phyloP scores from a whole-genome alignment of 2,113 vertebrate genomes.

The Xiphophorus hellerii region DNA sequence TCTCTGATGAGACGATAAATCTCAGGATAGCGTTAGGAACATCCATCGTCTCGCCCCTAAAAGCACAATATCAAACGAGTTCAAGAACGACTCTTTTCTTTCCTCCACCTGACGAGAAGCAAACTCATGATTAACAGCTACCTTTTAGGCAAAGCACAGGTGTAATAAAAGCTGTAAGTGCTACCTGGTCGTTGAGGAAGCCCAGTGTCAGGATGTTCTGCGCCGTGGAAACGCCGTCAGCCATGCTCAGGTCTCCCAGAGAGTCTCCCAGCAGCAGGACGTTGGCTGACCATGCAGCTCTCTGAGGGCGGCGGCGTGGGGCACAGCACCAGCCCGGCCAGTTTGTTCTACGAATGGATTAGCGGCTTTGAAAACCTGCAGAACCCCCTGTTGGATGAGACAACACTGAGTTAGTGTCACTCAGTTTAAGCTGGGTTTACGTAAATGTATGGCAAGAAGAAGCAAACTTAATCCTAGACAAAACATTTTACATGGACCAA shows the following conservation, averaged over 20 bases:
- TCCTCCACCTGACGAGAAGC: constrained; percentile 82
- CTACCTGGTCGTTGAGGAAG: constrained; percentile 90
- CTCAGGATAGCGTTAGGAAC: constrained; percentile 86
- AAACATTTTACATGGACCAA: too few relatives aligned
- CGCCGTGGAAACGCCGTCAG: constrained; percentile 81
- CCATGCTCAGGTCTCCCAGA: constrained; percentile 90
- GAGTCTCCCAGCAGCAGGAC: constrained; percentile 90
- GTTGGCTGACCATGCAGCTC: constrained; percentile 81
- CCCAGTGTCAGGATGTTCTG: constrained; percentile 88
- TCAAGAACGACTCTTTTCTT: constrained; percentile 80
- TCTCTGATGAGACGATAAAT: constrained; percentile 56
- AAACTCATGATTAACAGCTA: not conserved
- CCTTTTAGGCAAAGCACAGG: not conserved
- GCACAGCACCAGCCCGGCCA: constrained; percentile 81
- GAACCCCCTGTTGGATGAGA: constrained; percentile 77
- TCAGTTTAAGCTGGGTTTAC: too few relatives aligned
- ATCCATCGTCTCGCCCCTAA: constrained; percentile 86
- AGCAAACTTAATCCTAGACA: too few relatives aligned
- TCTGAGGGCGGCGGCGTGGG: constrained; percentile 76
- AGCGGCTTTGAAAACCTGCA: constrained; percentile 86
- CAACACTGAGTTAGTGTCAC: too few relatives aligned
- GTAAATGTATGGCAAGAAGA: too few relatives aligned
- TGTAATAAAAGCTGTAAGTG: not conserved
- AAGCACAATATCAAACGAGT: constrained; percentile 87
- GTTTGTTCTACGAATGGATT: constrained; percentile 92